phyloP scores from a whole-genome alignment of 2,113 vertebrate genomes.

The Pteropus alecto region DNA sequence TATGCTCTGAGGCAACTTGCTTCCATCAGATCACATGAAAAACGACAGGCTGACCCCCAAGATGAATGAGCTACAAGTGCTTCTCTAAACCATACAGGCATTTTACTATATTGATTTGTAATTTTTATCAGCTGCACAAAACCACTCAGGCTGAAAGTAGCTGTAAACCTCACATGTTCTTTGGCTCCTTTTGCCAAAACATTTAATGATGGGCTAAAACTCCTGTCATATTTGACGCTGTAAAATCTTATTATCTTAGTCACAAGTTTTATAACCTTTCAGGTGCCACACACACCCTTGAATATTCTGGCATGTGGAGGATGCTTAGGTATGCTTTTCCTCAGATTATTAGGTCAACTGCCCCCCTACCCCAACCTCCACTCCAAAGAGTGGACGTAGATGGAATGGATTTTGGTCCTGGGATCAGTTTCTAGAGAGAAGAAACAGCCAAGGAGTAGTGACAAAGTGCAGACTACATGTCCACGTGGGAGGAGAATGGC shows the following conservation, averaged over 20 bases:
- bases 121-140: neutral
- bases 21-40: constrained; percentile 30
- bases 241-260: neutral
- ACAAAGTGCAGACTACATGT: neutral
- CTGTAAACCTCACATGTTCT: neutral
- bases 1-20: constrained; percentile 57
- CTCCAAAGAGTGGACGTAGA: neutral
- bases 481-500: neutral
- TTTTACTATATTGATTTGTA: constrained; percentile 8
- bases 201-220: neutral
- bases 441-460: neutral
- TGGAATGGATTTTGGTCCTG: neutral
- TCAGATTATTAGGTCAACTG: neutral
- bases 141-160: neutral
- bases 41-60: constrained; percentile 38
- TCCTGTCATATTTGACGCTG: neutral
- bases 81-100: neutral
- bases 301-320: neutral
- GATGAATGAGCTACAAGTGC: neutral
- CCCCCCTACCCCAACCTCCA: neutral
- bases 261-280: neutral
- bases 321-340: neutral
- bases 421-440: neutral
- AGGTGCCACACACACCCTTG: neutral
- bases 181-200: neutral